These are phyloP conservation scores for Gadus macrocephalus DNA, from an alignment of 2,113 vertebrate genomes.

Conservation along the genomic window DNA sequence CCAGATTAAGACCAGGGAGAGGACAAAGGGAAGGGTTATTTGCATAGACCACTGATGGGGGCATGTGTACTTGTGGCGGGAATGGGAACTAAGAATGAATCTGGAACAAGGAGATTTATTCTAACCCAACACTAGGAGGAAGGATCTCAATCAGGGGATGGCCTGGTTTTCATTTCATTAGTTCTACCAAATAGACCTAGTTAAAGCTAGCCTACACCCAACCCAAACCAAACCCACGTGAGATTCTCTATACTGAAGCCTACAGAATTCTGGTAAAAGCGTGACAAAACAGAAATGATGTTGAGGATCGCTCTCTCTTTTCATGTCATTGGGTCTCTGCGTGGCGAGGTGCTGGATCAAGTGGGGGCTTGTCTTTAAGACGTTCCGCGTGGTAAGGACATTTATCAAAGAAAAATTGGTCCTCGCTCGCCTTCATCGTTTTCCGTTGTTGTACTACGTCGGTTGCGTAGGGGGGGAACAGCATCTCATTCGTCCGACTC, in stretches of 20 bases:
- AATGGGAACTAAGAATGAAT: conserved; percentile 29
- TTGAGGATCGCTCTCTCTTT: neutral
- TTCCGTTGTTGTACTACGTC: no score
- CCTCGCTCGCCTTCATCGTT: neutral
- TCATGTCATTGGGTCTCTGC: conserved; percentile 30
- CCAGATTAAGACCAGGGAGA: no score
- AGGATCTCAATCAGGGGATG: no score
- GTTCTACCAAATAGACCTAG: no score
- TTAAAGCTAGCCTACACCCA: no score
- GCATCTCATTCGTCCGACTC: conserved; percentile 72
- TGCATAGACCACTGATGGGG: conserved; percentile 58
- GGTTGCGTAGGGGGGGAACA: neutral
- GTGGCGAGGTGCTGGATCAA: conserved; percentile 22
- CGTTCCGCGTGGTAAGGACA: neutral
- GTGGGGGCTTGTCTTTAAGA: conserved; percentile 9
- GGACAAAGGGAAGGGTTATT: conserved; percentile 14
- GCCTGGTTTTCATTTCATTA: no score
- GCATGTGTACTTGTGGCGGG: conserved; percentile 32
- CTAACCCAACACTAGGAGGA: no score
- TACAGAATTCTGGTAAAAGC: no score
- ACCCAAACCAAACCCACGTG: no score
- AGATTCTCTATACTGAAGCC: no score
- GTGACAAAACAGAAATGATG: no score
- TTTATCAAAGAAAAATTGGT: neutral
- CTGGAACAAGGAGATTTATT: no score